phyloP scores from a whole-genome alignment of 2,113 vertebrate genomes.

The Callionymus lyra region DNA sequence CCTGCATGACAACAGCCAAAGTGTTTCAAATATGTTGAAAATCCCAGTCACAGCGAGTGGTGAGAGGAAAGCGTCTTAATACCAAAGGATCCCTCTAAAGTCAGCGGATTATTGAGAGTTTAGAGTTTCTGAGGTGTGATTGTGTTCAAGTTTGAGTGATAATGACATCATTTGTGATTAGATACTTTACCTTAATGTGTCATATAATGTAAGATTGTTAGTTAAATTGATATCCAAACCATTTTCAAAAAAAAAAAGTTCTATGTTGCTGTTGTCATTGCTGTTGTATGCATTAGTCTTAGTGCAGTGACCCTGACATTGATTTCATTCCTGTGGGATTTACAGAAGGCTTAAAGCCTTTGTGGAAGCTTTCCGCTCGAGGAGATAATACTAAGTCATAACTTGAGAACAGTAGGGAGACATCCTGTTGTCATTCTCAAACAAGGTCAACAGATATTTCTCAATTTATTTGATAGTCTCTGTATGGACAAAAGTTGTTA shows the following conservation, averaged over 20 bases:
- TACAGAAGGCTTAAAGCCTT: conserved; percentile 39
- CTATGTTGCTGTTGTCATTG: not conserved
- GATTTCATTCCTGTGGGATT: conserved; percentile 41
- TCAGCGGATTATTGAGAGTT: no score
- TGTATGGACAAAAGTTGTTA: not conserved
- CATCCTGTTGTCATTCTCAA: conserved; percentile 1
- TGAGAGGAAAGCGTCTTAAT: not conserved
- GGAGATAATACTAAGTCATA: conserved; percentile 19
- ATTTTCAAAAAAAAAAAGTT: no score
- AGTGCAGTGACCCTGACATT: not conserved
- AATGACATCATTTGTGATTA: no score
- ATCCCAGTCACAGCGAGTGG: conserved; percentile 27
- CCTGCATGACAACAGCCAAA: conserved; percentile 23
- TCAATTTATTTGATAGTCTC: not conserved
- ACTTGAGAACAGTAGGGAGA: not conserved
- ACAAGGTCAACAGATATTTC: not conserved
- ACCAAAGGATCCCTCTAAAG: no score
- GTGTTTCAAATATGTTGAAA: conserved; percentile 28
- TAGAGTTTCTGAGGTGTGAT: not conserved
- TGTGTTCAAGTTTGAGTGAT: no score
- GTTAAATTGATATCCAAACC: no score
- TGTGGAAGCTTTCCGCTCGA: conserved; percentile 30
- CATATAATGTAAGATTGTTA: no score
- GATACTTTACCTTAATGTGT: no score
- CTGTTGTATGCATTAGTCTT: conserved; percentile 30